Conservation (phyloP, 2,888 invertebrate species). For the Diogma glabrata region DNA sequence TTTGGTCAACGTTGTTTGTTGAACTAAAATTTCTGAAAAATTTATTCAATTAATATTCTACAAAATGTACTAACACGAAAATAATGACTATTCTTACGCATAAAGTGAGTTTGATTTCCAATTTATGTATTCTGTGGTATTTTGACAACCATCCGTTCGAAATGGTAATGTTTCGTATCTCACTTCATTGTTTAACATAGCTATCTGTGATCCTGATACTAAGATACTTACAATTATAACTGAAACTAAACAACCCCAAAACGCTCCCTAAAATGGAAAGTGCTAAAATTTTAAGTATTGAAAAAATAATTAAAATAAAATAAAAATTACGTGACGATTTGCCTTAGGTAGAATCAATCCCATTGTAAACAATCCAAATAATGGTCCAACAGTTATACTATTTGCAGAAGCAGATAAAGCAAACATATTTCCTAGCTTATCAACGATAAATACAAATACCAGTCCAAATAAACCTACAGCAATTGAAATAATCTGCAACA, state of each 20-base stretch:
- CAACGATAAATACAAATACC: slow-evolving; percentile 45
- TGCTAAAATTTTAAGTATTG: too few species aligned
- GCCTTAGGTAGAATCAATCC: slow-evolving; percentile 57
- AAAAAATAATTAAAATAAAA: too few species aligned
- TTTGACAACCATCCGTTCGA: slow-evolving; percentile 18
- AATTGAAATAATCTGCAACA: slow-evolving; percentile 40
- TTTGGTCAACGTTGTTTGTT: too few species aligned
- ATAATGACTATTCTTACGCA: too few species aligned
- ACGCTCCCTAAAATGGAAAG: slow-evolving; percentile 53
- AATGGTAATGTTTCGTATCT: slow-evolving; percentile 23
- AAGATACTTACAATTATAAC: slow-evolving; percentile 40
- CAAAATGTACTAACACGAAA: too few species aligned
- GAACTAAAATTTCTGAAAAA: too few species aligned
- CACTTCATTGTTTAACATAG: slow-evolving; percentile 22
- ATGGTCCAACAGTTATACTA: slow-evolving; percentile 53
- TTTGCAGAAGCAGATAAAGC: slow-evolving; percentile 50
- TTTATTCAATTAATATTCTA: too few species aligned
- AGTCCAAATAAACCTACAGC: slow-evolving; percentile 41
- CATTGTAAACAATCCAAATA: slow-evolving; percentile 53
- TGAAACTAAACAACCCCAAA: slow-evolving; percentile 42
- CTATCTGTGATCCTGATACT: slow-evolving; percentile 41
- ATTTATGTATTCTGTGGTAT: neutral
- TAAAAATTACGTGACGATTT: too few species aligned
- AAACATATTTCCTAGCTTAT: slow-evolving; percentile 53
- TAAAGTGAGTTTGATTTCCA: too few species aligned